Percentiles rank a stretch among this genome's conserved stretches.
These are phyloP conservation scores for Cyclura pinguis DNA, from an alignment of 2,797 vertebrate species.

Conservation along the genomic window DNA sequence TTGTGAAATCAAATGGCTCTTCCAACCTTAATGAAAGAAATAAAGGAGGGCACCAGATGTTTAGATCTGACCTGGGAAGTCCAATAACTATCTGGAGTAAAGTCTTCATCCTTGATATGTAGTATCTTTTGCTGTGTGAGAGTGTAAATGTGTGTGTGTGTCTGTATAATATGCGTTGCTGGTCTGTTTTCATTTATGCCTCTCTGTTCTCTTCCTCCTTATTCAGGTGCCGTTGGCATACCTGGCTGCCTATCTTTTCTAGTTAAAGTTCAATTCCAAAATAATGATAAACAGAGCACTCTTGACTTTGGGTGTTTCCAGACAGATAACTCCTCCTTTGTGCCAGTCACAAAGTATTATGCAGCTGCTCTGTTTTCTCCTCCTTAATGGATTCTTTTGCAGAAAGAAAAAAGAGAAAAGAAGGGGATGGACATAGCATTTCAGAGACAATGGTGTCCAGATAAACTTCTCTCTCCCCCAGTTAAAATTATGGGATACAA, in stretches of 20 bases:
- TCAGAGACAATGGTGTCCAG: neutral
- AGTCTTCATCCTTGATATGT: conserved; percentile 2
- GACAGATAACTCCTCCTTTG: too few species aligned
- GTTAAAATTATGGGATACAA: neutral
- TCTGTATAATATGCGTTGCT: neutral
- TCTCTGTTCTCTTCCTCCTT: neutral
- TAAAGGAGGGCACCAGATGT: conserved; percentile 32
- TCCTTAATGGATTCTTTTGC: neutral
- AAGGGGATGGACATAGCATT: neutral
- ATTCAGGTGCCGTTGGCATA: neutral
- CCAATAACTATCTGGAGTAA: conserved; percentile 27
- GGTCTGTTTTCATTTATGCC: neutral
- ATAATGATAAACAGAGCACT: neutral
- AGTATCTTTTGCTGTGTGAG: neutral
- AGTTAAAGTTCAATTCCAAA: neutral
- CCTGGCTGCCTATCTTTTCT: neutral
- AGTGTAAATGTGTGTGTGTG: neutral
- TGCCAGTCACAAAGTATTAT: neutral
- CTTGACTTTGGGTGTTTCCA: neutral
- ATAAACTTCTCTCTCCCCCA: neutral
- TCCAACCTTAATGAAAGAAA: conserved; percentile 20
- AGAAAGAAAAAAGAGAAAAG: neutral
- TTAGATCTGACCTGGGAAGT: conserved; percentile 24
- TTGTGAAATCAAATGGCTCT: conserved; percentile 31
- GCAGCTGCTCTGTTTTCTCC: too few species aligned